Base-by-base conservation (phyloP, 2,113 vertebrate species). In the Proteles cristata region DNA sequence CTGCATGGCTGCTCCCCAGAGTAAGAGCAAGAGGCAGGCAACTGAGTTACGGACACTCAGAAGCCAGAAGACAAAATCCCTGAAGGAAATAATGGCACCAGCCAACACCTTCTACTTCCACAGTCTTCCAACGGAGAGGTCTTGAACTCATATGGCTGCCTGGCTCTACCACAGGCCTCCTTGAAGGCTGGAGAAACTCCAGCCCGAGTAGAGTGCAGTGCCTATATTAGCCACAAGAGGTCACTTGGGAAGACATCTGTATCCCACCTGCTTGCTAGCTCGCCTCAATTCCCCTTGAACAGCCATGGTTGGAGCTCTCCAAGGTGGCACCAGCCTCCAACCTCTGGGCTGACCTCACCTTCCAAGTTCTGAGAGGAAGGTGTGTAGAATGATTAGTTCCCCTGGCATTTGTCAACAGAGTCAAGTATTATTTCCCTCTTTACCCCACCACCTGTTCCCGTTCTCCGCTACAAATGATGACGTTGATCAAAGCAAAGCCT, bases 141-240 rank as follows among this genome's bases (percentile, higher is more conserved):
- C 50, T 55, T 73, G 15, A 86, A 23, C 21, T 69, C 48, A 88
- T 33, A n/a, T 63, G 39, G 28, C n/a, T 79, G 19, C 14, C 28
- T 39, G 17, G n/a, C 35, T 92, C 53, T 77, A 85, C 50, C 50
- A 85, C 28, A 80, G 61, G 23, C 61, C 45, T 31, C 76, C 7
- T 68, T 39, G 14, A 90, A 84, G 48, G 26, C 79, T 6, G 15
- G 21, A 82, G 26, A 90, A 25, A 71, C 58, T 76, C 31, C 53
- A 79, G 33, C 48, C 50, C 48, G 26, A 0, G 31, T 55, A 93
- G 58, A 58, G 76, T 96, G 96, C 71, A 98, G 66, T 98, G 69
- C 96, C 84, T 88, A 71, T 3, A 68, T 86, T n/a, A 93, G 65
- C 93, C 98, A 98, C 92, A 73, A 98, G 97, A 98, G 97, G 96